Evolutionary conservation across 2,113 vertebrate genomes (phyloP).

Genomic region (Dinomys branickii): DNA sequence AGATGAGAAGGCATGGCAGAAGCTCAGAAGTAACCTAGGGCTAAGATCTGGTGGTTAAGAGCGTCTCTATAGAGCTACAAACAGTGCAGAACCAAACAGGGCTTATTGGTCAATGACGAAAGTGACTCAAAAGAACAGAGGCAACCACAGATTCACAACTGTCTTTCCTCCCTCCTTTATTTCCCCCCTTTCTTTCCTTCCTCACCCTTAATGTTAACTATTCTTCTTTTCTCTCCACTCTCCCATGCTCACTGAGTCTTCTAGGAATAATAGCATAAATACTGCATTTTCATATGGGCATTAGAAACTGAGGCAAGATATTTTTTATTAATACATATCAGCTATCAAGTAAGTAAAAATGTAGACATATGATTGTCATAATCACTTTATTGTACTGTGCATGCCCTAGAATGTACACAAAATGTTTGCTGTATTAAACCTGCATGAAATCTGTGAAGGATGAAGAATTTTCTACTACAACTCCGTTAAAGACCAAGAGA

Average conservation of each 20-base stretch:
- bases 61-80: neutral
- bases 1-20: no score
- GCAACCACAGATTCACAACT: neutral
- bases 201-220: neutral
- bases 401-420: neutral
- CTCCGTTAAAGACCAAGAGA: neutral
- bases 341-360: neutral
- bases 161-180: neutral
- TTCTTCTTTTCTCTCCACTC: neutral
- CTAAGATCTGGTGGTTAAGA: neutral
- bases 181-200: neutral
- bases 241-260: neutral
- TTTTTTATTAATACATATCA: neutral
- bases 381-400: neutral
- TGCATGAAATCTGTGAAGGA: neutral
- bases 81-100: neutral
- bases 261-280: neutral
- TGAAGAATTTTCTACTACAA: slow-evolving; percentile 26
- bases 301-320: neutral
- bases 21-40: neutral
- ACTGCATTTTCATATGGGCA: neutral
- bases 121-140: neutral
- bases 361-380: neutral
- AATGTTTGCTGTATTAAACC: neutral
- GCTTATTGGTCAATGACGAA: neutral